Evolutionary conservation across 2,113 vertebrate species (phyloP), one percentile per base, ranked within the genome.

Genomic region (Dipodomys stephensi): DNA sequence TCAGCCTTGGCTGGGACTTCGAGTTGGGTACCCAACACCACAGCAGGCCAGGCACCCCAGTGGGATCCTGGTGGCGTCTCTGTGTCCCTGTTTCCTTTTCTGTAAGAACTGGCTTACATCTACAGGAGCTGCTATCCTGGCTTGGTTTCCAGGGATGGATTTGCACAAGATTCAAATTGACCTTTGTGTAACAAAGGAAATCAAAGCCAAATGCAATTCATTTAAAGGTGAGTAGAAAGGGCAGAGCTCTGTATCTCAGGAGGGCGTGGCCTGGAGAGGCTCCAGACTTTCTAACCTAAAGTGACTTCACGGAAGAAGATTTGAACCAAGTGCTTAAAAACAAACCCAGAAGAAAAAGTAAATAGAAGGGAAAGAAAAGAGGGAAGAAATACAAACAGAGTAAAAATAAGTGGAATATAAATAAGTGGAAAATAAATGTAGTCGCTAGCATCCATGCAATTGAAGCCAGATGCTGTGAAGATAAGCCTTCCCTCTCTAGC

Each of bases 171-270:
- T 35, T 67, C 23, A 62, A 60, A 76, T 23, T 46, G 28, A 39
- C 53, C 86, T 85, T 44, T 44, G 35, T 71, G 25, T 30, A 60
- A 83, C 23, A 68, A 15, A 73, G n/a, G 46, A 83, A 65, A 25
- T 28, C 8, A 27, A 44, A 82, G 11, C 46, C 46, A 88, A 91
- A 69, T 11, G 4, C 8, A 16, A 8, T 2, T 22, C 60, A 27
- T 67, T 68, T 69, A 20, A 25, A 65, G 25, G 57, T 44, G 15
- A 49, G 30, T 44, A 46, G 67, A 77, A 64, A 60, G 30, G 13
- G 62, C 23, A 74, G 67, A 60, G 12, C 9, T 6, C 6, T 1
- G 0, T 0, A 13, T 23, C 64, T 62, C 6, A 0, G 16, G 8
- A 27, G 4, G 53, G 15, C 4, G 53, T 4, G 25, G 35, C n/a